These are phyloP conservation scores for Centropus unirufus DNA, from an alignment of 2,113 vertebrate genomes.

Conservation along the genomic window DNA sequence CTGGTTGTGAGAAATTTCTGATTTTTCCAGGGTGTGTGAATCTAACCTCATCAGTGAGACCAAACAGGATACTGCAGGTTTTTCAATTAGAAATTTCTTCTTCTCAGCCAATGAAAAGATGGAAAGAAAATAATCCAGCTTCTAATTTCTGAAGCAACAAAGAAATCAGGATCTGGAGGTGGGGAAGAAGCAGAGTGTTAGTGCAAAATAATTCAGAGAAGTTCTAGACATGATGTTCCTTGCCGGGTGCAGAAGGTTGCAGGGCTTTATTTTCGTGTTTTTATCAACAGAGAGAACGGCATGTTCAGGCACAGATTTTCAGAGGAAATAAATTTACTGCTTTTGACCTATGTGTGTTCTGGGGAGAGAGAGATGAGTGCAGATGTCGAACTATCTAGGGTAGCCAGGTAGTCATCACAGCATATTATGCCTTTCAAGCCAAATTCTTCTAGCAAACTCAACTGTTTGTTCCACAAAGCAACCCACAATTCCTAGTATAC, in stretches of 20 bases:
- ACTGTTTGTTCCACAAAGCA: not conserved
- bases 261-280: slow-evolving; percentile 5
- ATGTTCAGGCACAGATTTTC: not conserved
- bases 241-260: slow-evolving; percentile 5
- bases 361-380: not conserved
- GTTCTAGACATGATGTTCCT: not conserved
- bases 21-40: not conserved
- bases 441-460: slow-evolving; percentile 35
- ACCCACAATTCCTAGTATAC: slow-evolving; percentile 6
- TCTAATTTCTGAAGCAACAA: not conserved
- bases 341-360: not conserved
- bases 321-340: not conserved
- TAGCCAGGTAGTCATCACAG: not conserved
- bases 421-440: not conserved
- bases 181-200: not conserved
- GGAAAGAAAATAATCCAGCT: not conserved
- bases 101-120: not conserved
- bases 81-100: not conserved
- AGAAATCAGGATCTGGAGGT: not conserved
- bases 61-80: not conserved
- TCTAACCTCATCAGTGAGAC: not conserved
- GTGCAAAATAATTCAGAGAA: not conserved
- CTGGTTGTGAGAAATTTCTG: not conserved
- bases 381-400: not conserved
- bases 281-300: not conserved